phyloP scores from a whole-genome alignment of 2,113 vertebrate species.

The Cebus imitator region DNA sequence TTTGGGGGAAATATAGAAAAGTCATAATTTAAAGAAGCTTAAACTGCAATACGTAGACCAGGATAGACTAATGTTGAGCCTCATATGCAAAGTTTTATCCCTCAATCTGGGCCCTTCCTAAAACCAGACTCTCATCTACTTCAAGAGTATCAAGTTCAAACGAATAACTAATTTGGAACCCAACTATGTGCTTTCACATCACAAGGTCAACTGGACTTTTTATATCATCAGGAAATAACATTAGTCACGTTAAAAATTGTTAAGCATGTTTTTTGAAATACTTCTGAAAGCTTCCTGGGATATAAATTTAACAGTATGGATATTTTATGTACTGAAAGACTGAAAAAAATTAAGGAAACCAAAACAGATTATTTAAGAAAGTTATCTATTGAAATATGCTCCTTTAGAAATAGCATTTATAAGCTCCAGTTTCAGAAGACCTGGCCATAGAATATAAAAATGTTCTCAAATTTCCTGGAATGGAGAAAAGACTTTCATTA shows the following conservation, averaged over 20 bases:
- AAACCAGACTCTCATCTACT: background rate
- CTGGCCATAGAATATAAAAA: background rate
- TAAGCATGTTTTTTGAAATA: background rate
- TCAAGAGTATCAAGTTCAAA: background rate
- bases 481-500: background rate
- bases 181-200: background rate
- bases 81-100: background rate
- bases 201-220: background rate
- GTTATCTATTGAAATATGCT: background rate
- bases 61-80: background rate
- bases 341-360: background rate
- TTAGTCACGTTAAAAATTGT: slow-evolving; percentile 26
- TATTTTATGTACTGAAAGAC: background rate
- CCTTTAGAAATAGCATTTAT: background rate
- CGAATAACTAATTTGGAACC: background rate
- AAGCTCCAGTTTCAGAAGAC: background rate
- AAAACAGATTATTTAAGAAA: background rate
- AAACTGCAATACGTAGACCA: too few species aligned
- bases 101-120: background rate
- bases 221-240: background rate
- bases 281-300: background rate
- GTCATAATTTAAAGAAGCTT: background rate
- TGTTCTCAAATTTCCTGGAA: background rate
- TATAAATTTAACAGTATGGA: background rate
- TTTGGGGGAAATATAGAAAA: background rate